Conservation (phyloP, 2,888 invertebrate genomes). For the Phragmatobia fuliginosa region DNA sequence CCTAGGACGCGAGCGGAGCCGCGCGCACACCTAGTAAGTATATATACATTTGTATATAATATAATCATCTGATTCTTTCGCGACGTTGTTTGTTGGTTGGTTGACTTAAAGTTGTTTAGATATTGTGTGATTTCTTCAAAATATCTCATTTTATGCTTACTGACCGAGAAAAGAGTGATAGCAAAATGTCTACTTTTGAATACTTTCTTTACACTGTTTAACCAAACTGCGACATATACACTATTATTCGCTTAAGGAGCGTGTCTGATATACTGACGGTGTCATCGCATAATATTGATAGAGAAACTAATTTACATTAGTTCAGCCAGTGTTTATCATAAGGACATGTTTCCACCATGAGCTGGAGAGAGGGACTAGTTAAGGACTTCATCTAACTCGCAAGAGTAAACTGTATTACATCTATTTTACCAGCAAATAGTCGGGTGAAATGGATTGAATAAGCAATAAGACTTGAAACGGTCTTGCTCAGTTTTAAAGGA, state of each 20-base stretch:
- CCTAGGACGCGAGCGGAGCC: no score
- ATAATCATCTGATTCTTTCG: neutral
- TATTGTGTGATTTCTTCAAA: neutral
- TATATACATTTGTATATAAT: neutral
- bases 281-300: neutral
- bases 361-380: no score
- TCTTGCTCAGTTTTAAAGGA: neutral
- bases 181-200: neutral
- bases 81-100: neutral
- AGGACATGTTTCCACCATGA: no score
- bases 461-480: neutral
- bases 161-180: neutral
- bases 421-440: no score
- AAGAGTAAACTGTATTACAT: neutral
- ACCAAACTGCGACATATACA: neutral
- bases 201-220: neutral
- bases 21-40: neutral
- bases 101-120: neutral
- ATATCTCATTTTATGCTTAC: neutral
- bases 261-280: no score
- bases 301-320: no score
- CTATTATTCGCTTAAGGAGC: no score
- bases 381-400: no score
- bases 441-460: neutral
- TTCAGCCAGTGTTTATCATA: no score